phyloP scores from a whole-genome alignment of 2,113 vertebrate genomes.

The Garra rufa region DNA sequence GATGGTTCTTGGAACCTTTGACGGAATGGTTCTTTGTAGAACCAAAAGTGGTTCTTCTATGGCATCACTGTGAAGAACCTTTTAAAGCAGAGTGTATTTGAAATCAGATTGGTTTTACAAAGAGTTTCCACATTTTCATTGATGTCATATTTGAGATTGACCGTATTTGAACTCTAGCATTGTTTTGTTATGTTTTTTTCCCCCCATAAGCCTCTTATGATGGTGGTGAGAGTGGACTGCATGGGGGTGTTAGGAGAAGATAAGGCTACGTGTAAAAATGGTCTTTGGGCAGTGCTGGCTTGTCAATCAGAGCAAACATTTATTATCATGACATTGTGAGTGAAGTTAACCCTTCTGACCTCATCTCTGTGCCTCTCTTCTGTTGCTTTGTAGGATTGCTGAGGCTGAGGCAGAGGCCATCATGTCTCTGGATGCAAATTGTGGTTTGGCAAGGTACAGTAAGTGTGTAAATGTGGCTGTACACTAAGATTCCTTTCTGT shows the following conservation, averaged over 20 bases:
- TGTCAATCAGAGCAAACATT: conserved; percentile 37
- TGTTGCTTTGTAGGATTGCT: not conserved
- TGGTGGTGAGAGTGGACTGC: not conserved
- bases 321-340: conserved; percentile 41
- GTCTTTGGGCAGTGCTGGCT: conserved; percentile 24
- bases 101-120: not conserved
- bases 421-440: not conserved
- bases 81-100: too few species aligned
- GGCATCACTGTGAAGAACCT: too few species aligned
- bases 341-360: conserved; percentile 48
- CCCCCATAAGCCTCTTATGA: not conserved
- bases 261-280: not conserved
- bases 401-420: not conserved
- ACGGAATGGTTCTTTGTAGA: too few species aligned
- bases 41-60: too few species aligned
- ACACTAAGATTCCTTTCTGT: not conserved
- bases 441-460: conserved; percentile 1
- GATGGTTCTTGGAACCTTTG: too few species aligned
- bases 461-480: not conserved
- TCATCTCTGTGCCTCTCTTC: conserved; percentile 19
- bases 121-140: not conserved
- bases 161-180: too few species aligned
- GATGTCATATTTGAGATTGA: not conserved
- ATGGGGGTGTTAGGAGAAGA: not conserved
- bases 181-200: not conserved